Evolutionary conservation across 2,888 invertebrate genomes (phyloP), one percentile per base, ranked within the genome.

Genomic region (Ophion ventricosus): DNA sequence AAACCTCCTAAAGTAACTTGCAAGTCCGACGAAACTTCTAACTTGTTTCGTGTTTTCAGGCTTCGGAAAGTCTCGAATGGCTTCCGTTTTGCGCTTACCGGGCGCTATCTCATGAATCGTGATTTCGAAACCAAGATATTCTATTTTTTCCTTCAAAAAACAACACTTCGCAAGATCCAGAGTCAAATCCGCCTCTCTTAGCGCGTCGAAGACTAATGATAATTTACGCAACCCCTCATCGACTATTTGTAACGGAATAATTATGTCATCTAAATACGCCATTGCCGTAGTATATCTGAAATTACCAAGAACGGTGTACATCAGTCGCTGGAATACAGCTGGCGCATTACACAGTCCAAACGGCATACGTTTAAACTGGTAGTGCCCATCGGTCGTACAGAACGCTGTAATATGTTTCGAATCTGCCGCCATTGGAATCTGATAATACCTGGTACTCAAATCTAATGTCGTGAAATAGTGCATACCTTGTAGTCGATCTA

Each of bases 391-490:
- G n/a, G n/a, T n/a, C n/a, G n/a, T n/a, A n/a, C n/a, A n/a, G n/a
- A n/a, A n/a, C n/a, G n/a, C n/a, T n/a, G n/a, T n/a, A n/a, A n/a
- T n/a, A n/a, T n/a, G n/a, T n/a, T n/a, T n/a, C n/a, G n/a, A n/a
- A n/a, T n/a, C n/a, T n/a, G n/a, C n/a, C n/a, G n/a, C n/a, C n/a
- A n/a, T n/a, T n/a, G n/a, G n/a, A n/a, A n/a, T n/a, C n/a, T n/a
- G n/a, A n/a, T n/a, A n/a, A n/a, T 91, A 90, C 0, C 92, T 92
- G 14, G 84, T 86, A 56, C 87, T 88, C 5, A 91, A 35, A 73
- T 93, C 91, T 2, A 93, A 76, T 11, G 87, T 87, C 0, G 90
- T 89, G 61, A 88, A 92, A 79, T 82, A 88, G 26, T 75, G 73
- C 20, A 87, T 84, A 0, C 90, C 91, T 10, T 86, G 80, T 23